Percentiles rank a stretch among this genome's conserved stretches.
Evolutionary conservation across 2,888 invertebrate genomes (phyloP).

Genomic region (Limnephilus lunatus): DNA sequence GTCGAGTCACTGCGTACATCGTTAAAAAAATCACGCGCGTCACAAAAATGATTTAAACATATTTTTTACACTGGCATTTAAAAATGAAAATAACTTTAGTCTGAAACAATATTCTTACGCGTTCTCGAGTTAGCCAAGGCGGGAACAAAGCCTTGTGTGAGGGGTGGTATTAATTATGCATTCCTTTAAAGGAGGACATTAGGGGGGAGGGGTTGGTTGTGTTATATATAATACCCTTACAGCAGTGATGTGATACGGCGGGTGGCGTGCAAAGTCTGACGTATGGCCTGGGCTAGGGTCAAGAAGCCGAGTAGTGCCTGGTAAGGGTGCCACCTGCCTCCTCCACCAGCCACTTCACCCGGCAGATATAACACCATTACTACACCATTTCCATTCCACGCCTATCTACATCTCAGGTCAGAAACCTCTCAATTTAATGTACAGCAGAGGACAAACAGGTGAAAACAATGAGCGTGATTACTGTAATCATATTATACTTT

Average conservation of each 20-base stretch:
- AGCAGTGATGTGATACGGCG: not conserved
- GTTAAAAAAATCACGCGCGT: not conserved
- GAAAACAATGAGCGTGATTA: not conserved
- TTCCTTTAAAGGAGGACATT: conserved; percentile 12
- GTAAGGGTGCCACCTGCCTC: not conserved
- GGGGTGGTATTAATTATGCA: conserved; percentile 35
- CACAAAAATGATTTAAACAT: not conserved
- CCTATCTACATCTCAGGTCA: not conserved
- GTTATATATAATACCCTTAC: not conserved
- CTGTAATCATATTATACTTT: not conserved
- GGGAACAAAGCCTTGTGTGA: conserved; percentile 32
- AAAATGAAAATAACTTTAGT: not conserved
- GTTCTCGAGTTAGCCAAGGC: not conserved
- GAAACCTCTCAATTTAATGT: not conserved
- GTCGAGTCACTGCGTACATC: too few species aligned
- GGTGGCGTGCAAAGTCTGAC: conserved; percentile 16
- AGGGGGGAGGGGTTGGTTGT: not conserved
- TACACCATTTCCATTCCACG: not conserved
- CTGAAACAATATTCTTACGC: not conserved
- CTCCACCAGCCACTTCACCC: not conserved
- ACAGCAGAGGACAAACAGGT: not conserved
- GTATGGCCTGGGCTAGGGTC: not conserved
- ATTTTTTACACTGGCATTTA: not conserved
- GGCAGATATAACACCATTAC: not conserved
- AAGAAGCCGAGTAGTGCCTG: not conserved